Percentiles rank a stretch among this genome's conserved stretches.
Evolutionary conservation across 2,113 vertebrate genomes (phyloP).

Genomic region (Crotophaga sulcirostris): DNA sequence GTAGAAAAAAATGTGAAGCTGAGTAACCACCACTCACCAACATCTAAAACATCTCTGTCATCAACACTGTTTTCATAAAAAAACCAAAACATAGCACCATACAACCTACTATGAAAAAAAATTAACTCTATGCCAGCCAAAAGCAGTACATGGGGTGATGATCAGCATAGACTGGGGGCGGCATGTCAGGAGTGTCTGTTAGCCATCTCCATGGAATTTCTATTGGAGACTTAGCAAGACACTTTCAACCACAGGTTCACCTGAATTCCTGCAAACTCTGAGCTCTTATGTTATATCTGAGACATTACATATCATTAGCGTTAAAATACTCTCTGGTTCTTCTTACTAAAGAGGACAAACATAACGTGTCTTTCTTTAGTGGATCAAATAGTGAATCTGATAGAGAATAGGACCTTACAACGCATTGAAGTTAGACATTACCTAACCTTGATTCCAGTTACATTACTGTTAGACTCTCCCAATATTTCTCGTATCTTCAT

Average conservation of each 20-base stretch:
- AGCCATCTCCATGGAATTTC: background rate
- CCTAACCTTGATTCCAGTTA: background rate
- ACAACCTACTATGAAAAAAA: too few relatives aligned
- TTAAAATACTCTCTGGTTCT: background rate
- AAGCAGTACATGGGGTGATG: background rate
- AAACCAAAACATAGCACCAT: too few relatives aligned
- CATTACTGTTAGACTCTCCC: background rate
- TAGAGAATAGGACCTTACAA: background rate
- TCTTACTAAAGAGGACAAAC: background rate
- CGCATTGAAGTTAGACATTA: background rate
- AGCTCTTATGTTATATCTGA: background rate
- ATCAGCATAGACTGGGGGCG: background rate
- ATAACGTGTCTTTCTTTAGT: background rate
- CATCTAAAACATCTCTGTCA: background rate
- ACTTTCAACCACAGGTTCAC: background rate
- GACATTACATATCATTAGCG: background rate
- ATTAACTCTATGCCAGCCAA: background rate
- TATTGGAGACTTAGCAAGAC: background rate
- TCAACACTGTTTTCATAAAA: too few relatives aligned
- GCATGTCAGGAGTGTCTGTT: background rate
- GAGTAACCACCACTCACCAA: background rate
- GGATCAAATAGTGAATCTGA: background rate
- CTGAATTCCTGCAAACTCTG: background rate
- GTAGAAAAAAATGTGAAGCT: background rate
- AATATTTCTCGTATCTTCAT: background rate